phyloP scores from a whole-genome alignment of 2,888 invertebrate species.

The Frankliniella intonsa region DNA sequence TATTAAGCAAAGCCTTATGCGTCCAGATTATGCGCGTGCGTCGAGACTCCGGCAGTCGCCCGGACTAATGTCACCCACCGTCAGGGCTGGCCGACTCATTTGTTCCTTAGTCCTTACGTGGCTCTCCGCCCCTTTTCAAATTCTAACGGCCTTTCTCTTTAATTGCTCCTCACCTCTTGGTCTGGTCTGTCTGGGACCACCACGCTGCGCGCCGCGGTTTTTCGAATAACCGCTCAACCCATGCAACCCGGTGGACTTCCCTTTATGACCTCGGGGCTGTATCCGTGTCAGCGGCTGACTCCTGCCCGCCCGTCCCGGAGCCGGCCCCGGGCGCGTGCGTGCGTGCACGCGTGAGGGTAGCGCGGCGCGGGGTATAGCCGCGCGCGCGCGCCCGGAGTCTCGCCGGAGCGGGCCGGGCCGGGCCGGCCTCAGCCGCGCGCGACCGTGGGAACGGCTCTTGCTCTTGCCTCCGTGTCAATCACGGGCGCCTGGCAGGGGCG shows the following conservation, averaged over 20 bases:
- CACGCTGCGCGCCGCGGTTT: not conserved
- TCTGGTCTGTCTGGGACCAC: not conserved
- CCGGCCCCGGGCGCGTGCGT: not conserved
- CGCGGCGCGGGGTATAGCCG: not conserved
- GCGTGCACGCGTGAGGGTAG: not conserved
- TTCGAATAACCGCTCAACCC: not conserved
- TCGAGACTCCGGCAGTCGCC: too few relatives aligned
- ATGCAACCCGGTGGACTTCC: not conserved
- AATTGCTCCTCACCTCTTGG: too few relatives aligned
- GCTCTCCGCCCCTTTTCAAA: too few relatives aligned
- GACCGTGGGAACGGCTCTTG: not conserved
- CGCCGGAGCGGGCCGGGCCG: not conserved
- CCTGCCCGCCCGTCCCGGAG: too few relatives aligned
- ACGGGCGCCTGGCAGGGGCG: not conserved
- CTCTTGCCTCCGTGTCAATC: conserved; percentile 9
- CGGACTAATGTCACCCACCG: too few relatives aligned
- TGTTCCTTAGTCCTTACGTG: too few relatives aligned
- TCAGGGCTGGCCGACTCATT: too few relatives aligned
- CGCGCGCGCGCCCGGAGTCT: not conserved
- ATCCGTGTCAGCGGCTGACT: not conserved
- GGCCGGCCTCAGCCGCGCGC: not conserved
- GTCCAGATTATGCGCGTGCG: too few relatives aligned
- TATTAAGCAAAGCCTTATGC: too few relatives aligned
- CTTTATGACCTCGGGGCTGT: not conserved
- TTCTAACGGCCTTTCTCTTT: too few relatives aligned